Conservation (phyloP, 2,888 invertebrate species). For the Odontocolon sp. region DNA sequence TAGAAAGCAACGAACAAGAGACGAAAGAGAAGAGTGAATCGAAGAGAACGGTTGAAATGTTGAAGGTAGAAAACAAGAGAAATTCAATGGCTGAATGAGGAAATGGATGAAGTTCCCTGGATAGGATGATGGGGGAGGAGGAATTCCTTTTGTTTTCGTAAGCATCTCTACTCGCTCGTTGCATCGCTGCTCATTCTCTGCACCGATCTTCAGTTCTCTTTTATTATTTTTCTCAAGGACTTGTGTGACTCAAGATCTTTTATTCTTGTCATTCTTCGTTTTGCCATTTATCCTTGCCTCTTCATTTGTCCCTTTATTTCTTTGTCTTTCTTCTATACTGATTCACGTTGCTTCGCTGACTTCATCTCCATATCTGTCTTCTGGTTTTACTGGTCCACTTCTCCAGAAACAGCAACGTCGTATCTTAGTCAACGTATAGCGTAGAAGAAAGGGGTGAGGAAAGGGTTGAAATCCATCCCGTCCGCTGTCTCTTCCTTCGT, state of each 20-base stretch:
- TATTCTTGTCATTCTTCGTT: slow-evolving; percentile 26
- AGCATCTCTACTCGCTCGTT: slow-evolving; percentile 59
- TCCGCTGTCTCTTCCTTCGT: slow-evolving; percentile 35
- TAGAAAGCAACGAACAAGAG: too few species aligned
- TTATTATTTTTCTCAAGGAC: slow-evolving; percentile 40
- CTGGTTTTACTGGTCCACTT: slow-evolving; percentile 12
- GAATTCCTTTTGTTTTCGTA: slow-evolving; percentile 60
- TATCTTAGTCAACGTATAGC: slow-evolving; percentile 11
- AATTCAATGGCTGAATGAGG: slow-evolving; percentile 22
- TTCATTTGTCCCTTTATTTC: not conserved
- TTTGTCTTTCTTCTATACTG: not conserved
- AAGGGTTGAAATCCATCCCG: not conserved
- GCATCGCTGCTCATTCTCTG: slow-evolving; percentile 17
- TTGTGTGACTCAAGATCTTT: slow-evolving; percentile 59
- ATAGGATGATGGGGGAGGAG: slow-evolving; percentile 9
- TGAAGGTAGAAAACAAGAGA: too few species aligned
- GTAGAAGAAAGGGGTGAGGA: slow-evolving; percentile 1
- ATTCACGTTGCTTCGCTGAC: not conserved
- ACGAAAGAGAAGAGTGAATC: too few species aligned
- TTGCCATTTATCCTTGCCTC: not conserved
- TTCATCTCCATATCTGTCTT: not conserved
- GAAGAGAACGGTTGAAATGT: too few species aligned
- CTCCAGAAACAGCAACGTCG: slow-evolving; percentile 52
- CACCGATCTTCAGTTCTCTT: not conserved
- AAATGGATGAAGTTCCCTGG: not conserved